Conservation (phyloP, 2,888 invertebrate genomes). For the Rhorus exstirpatorius region DNA sequence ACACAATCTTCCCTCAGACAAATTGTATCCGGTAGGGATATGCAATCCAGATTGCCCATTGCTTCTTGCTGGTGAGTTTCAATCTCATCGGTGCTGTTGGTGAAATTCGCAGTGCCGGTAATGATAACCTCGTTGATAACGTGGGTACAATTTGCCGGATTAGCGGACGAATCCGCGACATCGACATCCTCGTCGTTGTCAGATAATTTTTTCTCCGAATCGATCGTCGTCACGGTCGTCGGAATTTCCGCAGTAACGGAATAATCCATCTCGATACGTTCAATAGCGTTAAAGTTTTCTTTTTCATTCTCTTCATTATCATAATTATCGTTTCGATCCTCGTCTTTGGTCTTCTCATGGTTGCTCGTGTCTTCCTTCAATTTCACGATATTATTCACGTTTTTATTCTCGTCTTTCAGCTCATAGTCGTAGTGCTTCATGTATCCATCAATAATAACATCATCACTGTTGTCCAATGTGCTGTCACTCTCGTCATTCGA, state of each 20-base stretch:
- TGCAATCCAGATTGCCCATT: constrained; percentile 22
- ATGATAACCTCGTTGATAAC: constrained; percentile 14
- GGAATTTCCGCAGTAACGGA: background rate
- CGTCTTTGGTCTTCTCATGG: background rate
- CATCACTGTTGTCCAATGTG: background rate
- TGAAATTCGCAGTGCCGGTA: constrained; percentile 37
- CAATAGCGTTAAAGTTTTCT: background rate
- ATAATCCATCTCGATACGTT: background rate
- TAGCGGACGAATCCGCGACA: background rate
- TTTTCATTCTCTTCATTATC: background rate
- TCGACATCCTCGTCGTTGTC: background rate
- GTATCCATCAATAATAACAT: constrained; percentile 48
- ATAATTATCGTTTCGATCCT: background rate
- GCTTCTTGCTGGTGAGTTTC: constrained; percentile 17
- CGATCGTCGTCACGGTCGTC: background rate
- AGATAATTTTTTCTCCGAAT: background rate
- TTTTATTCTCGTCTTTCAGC: background rate
- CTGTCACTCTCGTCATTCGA: constrained; percentile 17
- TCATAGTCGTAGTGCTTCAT: background rate
- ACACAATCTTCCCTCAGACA: constrained; percentile 32
- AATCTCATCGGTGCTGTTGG: constrained; percentile 22
- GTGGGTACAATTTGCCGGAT: background rate
- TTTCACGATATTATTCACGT: constrained; percentile 1
- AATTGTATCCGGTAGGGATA: constrained; percentile 35
- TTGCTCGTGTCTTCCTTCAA: background rate